Evolutionary conservation across 92 coral and sea anemone species (phyloP).

Genomic region (Epizoanthus fatuus): DNA sequence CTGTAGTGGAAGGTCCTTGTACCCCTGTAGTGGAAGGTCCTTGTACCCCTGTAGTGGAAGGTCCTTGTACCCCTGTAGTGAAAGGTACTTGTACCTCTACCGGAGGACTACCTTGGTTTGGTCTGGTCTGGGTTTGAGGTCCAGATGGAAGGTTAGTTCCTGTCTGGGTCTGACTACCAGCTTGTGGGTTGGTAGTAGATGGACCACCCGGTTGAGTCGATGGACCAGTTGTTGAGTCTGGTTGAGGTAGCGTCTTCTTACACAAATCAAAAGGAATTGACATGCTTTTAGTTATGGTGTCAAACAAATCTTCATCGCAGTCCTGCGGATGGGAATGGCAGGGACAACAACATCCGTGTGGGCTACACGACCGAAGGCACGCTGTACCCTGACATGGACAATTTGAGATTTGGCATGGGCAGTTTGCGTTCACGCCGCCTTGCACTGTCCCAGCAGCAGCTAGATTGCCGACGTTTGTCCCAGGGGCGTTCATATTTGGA

Average conservation of each 20-base stretch:
- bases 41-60: too few relatives aligned
- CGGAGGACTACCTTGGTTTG: too few relatives aligned
- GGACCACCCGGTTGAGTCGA: background rate
- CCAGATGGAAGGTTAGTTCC: too few relatives aligned
- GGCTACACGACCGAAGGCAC: slow-evolving; percentile 30
- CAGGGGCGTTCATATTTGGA: background rate
- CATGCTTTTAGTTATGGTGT: slow-evolving; percentile 27
- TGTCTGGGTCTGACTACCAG: background rate
- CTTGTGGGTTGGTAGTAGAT: background rate
- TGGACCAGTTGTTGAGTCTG: background rate
- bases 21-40: too few relatives aligned
- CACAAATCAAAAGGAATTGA: slow-evolving; percentile 28
- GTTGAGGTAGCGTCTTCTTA: slow-evolving; percentile 16
- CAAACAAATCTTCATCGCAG: slow-evolving; percentile 38
- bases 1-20: too few relatives aligned
- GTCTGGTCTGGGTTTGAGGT: too few relatives aligned
- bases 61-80: too few relatives aligned
- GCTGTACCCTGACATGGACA: slow-evolving; percentile 7
- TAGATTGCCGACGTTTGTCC: background rate
- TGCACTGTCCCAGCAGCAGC: background rate
- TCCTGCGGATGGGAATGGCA: slow-evolving; percentile 11
- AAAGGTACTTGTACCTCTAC: too few relatives aligned
- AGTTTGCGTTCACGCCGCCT: background rate
- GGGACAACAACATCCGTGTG: slow-evolving; percentile 26
- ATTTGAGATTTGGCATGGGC: background rate